A percentile compares a stretch with the other conserved stretches of the same genome.
phyloP scores from a whole-genome alignment of 2,113 vertebrate species.

The Mobula birostris region DNA sequence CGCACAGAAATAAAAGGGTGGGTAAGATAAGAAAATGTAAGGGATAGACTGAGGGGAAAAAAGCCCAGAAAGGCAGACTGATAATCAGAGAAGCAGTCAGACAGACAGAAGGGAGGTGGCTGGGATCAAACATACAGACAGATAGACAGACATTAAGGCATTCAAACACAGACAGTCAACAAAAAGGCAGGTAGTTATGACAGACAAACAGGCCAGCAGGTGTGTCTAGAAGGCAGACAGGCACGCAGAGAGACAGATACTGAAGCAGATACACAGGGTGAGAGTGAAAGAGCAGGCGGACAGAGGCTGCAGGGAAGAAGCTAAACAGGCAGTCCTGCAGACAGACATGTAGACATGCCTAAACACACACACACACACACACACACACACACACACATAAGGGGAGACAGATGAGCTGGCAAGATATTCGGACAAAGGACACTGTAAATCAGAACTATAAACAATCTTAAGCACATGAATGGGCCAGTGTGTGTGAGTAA shows the following conservation, averaged over 20 bases:
- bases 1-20: background rate
- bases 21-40: background rate
- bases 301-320: background rate
- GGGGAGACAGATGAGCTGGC: background rate
- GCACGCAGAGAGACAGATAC: background rate
- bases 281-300: background rate
- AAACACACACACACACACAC: background rate
- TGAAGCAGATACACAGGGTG: background rate
- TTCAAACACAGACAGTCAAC: background rate
- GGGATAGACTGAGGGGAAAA: background rate
- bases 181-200: background rate
- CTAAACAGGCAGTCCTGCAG: background rate
- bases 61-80: background rate
- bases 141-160: background rate
- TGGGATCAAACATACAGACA: background rate
- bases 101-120: background rate
- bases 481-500: background rate
- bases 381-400: background rate
- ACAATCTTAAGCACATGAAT: background rate
- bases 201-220: background rate
- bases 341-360: background rate
- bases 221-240: background rate
- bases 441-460: background rate
- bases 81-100: background rate
- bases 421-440: background rate